Base-by-base conservation (phyloP, 2,888 invertebrate genomes). In the Nymphalis urticae region DNA sequence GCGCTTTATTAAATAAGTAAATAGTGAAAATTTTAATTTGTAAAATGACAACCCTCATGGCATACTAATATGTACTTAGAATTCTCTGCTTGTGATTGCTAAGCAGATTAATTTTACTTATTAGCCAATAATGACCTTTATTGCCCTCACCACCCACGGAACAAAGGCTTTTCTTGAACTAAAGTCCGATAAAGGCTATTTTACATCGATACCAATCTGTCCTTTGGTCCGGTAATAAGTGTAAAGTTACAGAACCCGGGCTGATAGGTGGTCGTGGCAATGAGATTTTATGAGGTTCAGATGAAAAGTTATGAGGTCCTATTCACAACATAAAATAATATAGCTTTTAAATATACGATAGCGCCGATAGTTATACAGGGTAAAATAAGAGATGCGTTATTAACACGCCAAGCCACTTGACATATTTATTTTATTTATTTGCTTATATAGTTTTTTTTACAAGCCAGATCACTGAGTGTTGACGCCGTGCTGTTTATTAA, bases 261-360 rank as follows among this genome's bases (percentile, higher is more conserved):
- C 72, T 76, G 75, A 77, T 78, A 76, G 76, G 72, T 74, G 75
- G 80, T 78, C 78, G 80, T 77, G 79, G 79, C 81, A 74, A 80
- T 80, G 76, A 78, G 79, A 76, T 77, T 84, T 85, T 84, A 85
- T 82, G 82, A 78, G 78, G 74, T 73, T 72, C 72, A 75, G 81
- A 82, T 81, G 79, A 79, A 78, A 79, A 85, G 76, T 83, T 84
- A 85, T 81, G 79, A 78, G 78, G 77, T 75, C 75, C 73, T 75
- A 76, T 75, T 78, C 75, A 73, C 72, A 72, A 73, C 76, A 79
- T 80, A 78, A 80, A 81, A 79, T 79, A 79, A 77, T 77, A 62
- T 72, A 77, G 75, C 74, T 75, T n/a, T n/a, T n/a, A n/a, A n/a
- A n/a, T n/a, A n/a, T 71, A 77, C 74, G 75, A 75, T 72, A 72